Evolutionary conservation across 2,888 invertebrate genomes (phyloP).

Genomic region (Drosophila helvetica): DNA sequence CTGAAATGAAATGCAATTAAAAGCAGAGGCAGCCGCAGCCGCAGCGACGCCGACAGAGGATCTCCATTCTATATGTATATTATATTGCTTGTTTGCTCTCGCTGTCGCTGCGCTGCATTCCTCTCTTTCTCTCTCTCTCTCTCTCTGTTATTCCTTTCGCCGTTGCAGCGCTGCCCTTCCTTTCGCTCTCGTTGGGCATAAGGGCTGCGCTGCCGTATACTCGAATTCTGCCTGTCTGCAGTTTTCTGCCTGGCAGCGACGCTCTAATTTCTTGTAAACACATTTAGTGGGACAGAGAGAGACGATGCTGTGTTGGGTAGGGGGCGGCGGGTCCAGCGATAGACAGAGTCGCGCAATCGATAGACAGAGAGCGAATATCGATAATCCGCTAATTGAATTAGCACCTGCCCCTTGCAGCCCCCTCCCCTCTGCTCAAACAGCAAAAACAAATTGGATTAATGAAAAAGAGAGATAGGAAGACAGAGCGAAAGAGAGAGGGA

Average conservation of each 20-base stretch:
- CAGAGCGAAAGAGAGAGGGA: conserved; percentile 12
- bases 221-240: not conserved
- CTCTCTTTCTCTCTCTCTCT: not conserved
- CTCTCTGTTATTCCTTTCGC: too few relatives aligned
- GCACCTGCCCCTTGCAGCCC: conserved; percentile 36
- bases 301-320: not conserved
- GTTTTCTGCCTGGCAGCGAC: not conserved
- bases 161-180: too few relatives aligned
- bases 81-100: not conserved
- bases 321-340: not conserved
- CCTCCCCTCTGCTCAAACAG: not conserved
- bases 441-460: conserved; percentile 69
- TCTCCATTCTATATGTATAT: not conserved
- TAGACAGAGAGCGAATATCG: conserved; percentile 11
- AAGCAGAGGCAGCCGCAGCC: too few relatives aligned
- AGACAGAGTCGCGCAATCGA: conserved; percentile 16
- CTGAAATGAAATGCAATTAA: not conserved
- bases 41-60: not conserved
- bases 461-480: conserved; percentile 33
- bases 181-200: not conserved
- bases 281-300: not conserved
- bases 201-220: not conserved
- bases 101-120: not conserved
- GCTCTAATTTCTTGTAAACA: not conserved
- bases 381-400: conserved; percentile 66